Evolutionary conservation across 2,888 invertebrate genomes (phyloP), one percentile per base, ranked within the genome.

Genomic region (Lottia scabra): DNA sequence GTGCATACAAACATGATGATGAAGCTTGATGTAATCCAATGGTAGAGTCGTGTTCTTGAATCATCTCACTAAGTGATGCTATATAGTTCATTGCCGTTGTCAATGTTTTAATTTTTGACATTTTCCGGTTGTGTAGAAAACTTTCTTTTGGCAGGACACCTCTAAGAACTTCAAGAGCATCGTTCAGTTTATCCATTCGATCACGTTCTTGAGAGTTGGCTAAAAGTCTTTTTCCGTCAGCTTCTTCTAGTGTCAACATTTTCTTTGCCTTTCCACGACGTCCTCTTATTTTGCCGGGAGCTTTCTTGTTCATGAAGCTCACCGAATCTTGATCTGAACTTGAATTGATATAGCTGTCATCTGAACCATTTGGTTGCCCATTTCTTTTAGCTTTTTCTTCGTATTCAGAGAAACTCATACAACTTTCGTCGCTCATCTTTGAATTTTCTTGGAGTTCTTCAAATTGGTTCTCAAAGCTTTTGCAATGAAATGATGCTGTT

Each of bases 81-180:
- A 84, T 84, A 65, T 84, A 84, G 56, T 76, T 76, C 68, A 77
- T 78, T 30, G 84, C 84, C n/a, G 81, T 69, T 13, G 81, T 76
- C 16, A 84, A 71, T 6, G 83, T 81, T 63, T 83, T 75, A 23
- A 84, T 82, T 73, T 84, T 84, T 5, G 84, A 84, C 76, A 81
- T 77, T 6, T 80, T 74, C 13, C 81, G 68, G 66, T 81, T 78
- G 63, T 75, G 75, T 10, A 80, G 64, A 38, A 77, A 77, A 65
- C 78, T 80, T 44, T 81, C 77, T 43, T 76, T 70, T 0, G 84
- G 84, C 16, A 84, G 73, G 44, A 74, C 74, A 19, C 74, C 74
- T 48, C 81, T 70, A 15, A 84, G 78, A 38, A 78, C 75, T 43
- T 80, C 78, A 0, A 84, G 70, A 16, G 84, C 82, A 23, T 63